Evolutionary conservation across 2,888 invertebrate genomes (phyloP), one percentile per base, ranked within the genome.

Genomic region (Gastracanthus pulcherrimus): DNA sequence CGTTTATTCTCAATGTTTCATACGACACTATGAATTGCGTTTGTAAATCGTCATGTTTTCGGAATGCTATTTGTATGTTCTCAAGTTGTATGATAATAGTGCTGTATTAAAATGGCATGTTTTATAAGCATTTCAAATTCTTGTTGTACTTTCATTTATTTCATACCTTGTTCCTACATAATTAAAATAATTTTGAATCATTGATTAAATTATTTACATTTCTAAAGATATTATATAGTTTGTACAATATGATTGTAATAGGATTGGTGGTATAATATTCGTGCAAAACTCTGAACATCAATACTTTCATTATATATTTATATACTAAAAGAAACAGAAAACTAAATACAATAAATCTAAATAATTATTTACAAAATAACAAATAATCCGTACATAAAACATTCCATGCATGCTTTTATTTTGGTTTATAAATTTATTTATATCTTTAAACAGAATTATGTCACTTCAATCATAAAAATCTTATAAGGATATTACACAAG

Each of bases 31-130:
- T 89, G 86, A 80, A 88, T 89, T 88, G 86, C 88, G 87, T 89
- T 90, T 90, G 86, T 88, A 87, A 87, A 88, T 87, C 86, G 86
- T 90, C 89, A 81, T 83, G 75, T 83, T 88, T 89, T 87, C 82
- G 83, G 85, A 88, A 87, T 85, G 88, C 86, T 86, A 88, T 87
- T 88, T 88, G 87, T 86, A 87, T 87, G 87, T 90, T 89, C 79
- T 79, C 81, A 81, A 89, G 86, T 89, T 91, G 90, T 91, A 91
- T 88, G 84, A 90, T 87, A 86, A 78, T 86, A 87, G 84, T 85
- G 85, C 85, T 88, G 85, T 87, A 89, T 89, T 87, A 87, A 89
- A 87, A 69, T 74, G 87, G 83, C 88, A 89, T 87, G 86, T 89
- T 90, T 89, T 89, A 86, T 88, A 88, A 89, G 87, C 85, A 86